phyloP scores from a whole-genome alignment of 2,113 vertebrate species.

The Platysteira castanea region DNA sequence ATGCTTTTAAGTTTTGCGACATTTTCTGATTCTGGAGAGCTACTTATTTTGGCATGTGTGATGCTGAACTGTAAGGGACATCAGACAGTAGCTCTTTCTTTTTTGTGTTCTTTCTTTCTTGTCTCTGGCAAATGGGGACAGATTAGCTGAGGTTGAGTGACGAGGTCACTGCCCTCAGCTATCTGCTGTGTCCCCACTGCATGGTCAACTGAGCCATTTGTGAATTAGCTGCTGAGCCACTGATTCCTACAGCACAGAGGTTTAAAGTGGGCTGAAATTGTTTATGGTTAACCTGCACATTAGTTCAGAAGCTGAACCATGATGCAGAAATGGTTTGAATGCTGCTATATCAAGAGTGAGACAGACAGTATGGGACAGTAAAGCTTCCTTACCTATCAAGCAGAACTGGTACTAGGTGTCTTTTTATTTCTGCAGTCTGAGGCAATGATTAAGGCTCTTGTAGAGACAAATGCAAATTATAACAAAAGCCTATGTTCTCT shows the following conservation, averaged over 20 bases:
- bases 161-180: constrained; percentile 46
- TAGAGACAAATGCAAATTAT: not conserved
- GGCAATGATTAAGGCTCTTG: not conserved
- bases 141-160: constrained; percentile 55
- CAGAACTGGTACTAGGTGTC: not conserved
- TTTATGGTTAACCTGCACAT: constrained; percentile 27
- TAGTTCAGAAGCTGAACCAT: not conserved
- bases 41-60: not conserved
- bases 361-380: not conserved
- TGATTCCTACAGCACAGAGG: not conserved
- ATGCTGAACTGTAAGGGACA: not conserved
- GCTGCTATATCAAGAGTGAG: not conserved
- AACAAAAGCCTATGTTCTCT: not conserved
- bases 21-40: not conserved
- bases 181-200: constrained; percentile 34
- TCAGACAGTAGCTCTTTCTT: constrained; percentile 16
- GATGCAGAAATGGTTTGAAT: not conserved
- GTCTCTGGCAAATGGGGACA: constrained; percentile 46
- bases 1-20: not conserved
- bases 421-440: not conserved
- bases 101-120: not conserved
- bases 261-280: constrained; percentile 30
- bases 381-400: not conserved
- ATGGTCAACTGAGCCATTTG: constrained; percentile 50
- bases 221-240: constrained; percentile 58